Percentiles rank a stretch among this genome's conserved stretches.
These are phyloP conservation scores for Entosphenus tridentatus DNA, from an alignment of 2,113 vertebrate species.

Conservation along the genomic window DNA sequence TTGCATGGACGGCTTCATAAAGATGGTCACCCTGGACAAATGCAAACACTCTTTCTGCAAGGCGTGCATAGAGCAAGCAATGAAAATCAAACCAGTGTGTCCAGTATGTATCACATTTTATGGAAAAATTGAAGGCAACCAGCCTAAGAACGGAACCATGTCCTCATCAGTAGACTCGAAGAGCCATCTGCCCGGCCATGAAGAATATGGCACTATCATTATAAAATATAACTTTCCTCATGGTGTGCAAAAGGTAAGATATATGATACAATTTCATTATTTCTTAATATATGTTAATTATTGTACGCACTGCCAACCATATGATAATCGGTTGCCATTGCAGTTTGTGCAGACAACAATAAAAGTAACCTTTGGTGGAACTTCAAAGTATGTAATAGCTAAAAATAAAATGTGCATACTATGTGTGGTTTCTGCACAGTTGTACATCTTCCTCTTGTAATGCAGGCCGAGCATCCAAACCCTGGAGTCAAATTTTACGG, in stretches of 20 bases:
- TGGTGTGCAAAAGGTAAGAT: conserved; percentile 55
- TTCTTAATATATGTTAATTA: too few relatives aligned
- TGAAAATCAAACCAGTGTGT: conserved; percentile 68
- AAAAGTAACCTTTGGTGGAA: too few relatives aligned
- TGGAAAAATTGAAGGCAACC: conserved; percentile 66
- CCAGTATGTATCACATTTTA: conserved; percentile 78
- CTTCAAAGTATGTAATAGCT: too few relatives aligned
- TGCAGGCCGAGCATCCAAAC: conserved; percentile 23
- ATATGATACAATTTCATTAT: too few relatives aligned
- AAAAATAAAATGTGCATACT: too few relatives aligned
- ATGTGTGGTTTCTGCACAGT: too few relatives aligned
- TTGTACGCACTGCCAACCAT: too few relatives aligned
- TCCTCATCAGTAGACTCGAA: conserved; percentile 55
- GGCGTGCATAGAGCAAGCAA: conserved; percentile 59
- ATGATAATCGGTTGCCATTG: too few relatives aligned
- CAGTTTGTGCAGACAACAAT: too few relatives aligned
- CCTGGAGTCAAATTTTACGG: conserved; percentile 20
- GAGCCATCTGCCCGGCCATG: conserved; percentile 57
- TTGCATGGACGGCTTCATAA: conserved; percentile 69
- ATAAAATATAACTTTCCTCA: conserved; percentile 86
- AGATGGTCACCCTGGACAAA: conserved; percentile 54
- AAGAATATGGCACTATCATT: conserved; percentile 69
- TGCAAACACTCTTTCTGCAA: conserved; percentile 68
- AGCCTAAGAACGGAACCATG: conserved; percentile 72
- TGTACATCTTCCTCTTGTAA: conserved; percentile 2